Evolutionary conservation across 2,113 vertebrate species (phyloP).

Genomic region (Fulmarus glacialis): DNA sequence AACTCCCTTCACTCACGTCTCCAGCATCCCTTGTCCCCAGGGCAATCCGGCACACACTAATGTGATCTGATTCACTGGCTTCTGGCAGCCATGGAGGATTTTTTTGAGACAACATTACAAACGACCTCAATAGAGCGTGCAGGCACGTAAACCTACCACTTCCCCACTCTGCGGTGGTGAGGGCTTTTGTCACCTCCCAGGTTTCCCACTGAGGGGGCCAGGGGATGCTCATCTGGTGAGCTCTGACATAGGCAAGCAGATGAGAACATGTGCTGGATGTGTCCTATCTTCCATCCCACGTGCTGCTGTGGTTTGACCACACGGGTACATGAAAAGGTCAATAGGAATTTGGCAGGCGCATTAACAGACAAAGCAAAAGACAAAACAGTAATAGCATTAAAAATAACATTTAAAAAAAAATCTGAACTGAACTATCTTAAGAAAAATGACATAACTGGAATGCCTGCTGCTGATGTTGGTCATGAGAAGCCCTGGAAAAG

Average conservation of each 20-base stretch:
- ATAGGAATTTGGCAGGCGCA: background rate
- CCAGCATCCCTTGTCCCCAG: background rate
- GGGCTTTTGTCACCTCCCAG: background rate
- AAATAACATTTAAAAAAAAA: background rate
- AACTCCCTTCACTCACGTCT: accelerated
- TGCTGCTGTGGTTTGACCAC: background rate
- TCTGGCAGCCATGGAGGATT: background rate
- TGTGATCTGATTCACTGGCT: background rate
- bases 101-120: background rate
- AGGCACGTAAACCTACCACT: background rate
- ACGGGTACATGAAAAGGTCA: background rate
- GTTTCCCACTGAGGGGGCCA: background rate
- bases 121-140: accelerated
- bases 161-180: background rate
- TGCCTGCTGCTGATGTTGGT: background rate
- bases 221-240: background rate
- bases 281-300: accelerated
- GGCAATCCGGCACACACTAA: background rate
- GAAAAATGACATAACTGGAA: background rate
- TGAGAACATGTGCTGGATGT: background rate
- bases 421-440: background rate
- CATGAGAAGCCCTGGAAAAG: background rate
- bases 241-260: accelerated
- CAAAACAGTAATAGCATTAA: background rate
- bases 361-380: background rate